Conservation (phyloP, 2,113 vertebrate species). For the Carassius auratus region DNA sequence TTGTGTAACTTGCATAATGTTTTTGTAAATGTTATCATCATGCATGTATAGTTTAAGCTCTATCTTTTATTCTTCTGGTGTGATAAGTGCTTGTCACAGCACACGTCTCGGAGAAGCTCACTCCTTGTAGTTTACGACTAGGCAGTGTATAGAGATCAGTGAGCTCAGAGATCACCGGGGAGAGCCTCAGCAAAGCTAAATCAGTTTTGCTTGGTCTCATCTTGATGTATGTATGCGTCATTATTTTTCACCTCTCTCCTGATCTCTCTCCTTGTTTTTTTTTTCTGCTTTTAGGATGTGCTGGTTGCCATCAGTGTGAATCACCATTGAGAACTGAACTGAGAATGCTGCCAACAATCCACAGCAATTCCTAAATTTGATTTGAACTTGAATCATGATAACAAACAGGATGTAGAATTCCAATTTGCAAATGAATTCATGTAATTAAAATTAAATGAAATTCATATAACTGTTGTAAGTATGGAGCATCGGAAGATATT, state of each 20-base stretch:
- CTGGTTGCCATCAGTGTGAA: neutral
- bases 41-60: neutral
- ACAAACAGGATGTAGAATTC: no score
- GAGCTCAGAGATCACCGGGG: slow-evolving; percentile 4
- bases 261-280: neutral
- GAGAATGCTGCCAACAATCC: neutral
- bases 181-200: neutral
- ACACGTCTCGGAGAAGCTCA: slow-evolving; percentile 5
- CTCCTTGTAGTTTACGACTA: neutral
- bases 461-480: no score
- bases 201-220: neutral
- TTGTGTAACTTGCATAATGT: neutral
- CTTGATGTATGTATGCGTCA: slow-evolving; percentile 8
- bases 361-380: neutral
- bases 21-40: neutral
- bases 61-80: neutral
- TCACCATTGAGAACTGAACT: no score
- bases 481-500: no score
- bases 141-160: neutral
- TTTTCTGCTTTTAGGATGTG: neutral
- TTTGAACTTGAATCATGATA: neutral
- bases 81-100: slow-evolving; percentile 14
- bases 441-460: no score
- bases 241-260: slow-evolving; percentile 1
- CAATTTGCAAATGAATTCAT: no score